Evolutionary conservation across 2,797 vertebrate species (phyloP).

Genomic region (Xenentodon cancila): DNA sequence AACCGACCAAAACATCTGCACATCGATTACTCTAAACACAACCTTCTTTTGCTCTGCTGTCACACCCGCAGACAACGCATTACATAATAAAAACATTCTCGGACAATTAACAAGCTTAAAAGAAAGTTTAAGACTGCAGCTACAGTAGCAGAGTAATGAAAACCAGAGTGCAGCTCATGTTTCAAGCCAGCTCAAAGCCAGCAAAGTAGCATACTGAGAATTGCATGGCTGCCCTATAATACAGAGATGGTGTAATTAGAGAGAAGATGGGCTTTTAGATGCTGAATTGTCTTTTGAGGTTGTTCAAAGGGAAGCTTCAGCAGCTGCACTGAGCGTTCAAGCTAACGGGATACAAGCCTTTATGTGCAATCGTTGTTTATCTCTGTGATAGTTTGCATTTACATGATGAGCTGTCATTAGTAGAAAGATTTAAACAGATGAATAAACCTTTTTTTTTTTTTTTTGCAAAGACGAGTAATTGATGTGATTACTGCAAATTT

Average conservation of each 20-base stretch:
- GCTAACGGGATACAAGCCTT: slow-evolving; percentile 31
- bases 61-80: slow-evolving; percentile 17
- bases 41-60: slow-evolving; percentile 17
- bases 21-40: slow-evolving; percentile 1
- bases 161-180: slow-evolving; percentile 45
- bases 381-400: slow-evolving; percentile 21
- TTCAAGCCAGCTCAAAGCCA: slow-evolving; percentile 65
- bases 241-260: slow-evolving; percentile 74
- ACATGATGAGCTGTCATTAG: slow-evolving; percentile 3
- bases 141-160: slow-evolving; percentile 49
- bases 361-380: slow-evolving; percentile 52
- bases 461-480: neutral
- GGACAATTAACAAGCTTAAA: slow-evolving; percentile 52
- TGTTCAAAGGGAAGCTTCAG: slow-evolving; percentile 71
- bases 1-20: neutral
- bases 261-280: slow-evolving; percentile 72
- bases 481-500: neutral
- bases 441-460: slow-evolving; percentile 12
- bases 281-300: slow-evolving; percentile 78
- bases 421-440: slow-evolving; percentile 14
- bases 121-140: slow-evolving; percentile 39
- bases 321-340: slow-evolving; percentile 59
- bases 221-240: slow-evolving; percentile 73
- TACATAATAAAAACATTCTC: slow-evolving; percentile 28
- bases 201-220: slow-evolving; percentile 62